Base-by-base conservation (phyloP, 2,888 invertebrate genomes). In the Agonopterix heracliana region DNA sequence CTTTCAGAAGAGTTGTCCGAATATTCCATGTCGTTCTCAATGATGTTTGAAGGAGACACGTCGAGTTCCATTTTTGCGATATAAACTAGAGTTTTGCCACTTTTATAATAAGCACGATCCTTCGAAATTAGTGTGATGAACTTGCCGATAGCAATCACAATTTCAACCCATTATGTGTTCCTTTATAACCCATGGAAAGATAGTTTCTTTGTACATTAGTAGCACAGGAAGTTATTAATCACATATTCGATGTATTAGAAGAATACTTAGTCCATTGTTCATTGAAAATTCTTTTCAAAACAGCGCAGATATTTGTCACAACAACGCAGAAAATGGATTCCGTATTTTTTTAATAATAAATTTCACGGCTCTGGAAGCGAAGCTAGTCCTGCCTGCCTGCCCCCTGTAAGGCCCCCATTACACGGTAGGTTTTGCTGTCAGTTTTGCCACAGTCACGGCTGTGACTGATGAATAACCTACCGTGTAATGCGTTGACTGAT, bases 241-340 rank as follows among this genome's bases (percentile, higher is more conserved):
- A 80, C 68, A 56, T 51, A 55, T 52, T 63, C 56, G 41, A 55
- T 56, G 44, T 54, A 54, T 58, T 54, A 60, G 52, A 61, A 54
- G 55, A 54, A 65, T 54, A 63, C 55, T 50, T 65, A 63, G 38
- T 38, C 52, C 60, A 61, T 56, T 64, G 64, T 63, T 67, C 69
- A 66, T 66, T 61, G 51, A 66, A 41, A 60, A 58, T 60, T 54
- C 58, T 60, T 71, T 71, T 68, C 61, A 63, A 63, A 64, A 64
- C 61, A 71, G 71, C 67, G 70, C 74, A 73, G 71, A 69, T 63
- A 66, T 85, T 82, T 86, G 87, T 88, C 87, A 88, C 87, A 88
- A 88, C 87, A 88, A 88, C 85, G 80, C 78, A 85, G 86, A 86
- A 86, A 87, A 87, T 87, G 86, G 86, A 85, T 78, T 77, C 85